These are phyloP conservation scores for Tetramorium alpestre DNA, from an alignment of 1,140 invertebrate species.

Conservation along the genomic window DNA sequence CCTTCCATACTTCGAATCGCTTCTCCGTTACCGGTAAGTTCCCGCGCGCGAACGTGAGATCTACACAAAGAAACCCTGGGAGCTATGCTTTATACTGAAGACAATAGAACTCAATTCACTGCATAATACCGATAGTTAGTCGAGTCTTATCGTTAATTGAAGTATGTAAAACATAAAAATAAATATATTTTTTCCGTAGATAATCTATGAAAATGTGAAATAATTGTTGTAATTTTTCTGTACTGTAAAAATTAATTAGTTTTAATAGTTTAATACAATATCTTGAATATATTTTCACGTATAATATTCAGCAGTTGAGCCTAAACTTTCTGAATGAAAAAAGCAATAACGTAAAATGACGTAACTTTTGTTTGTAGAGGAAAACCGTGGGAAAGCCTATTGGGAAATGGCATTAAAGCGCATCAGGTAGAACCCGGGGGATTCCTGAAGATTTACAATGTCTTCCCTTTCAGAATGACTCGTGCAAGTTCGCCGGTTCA, in stretches of 20 bases:
- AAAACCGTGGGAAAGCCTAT: background rate
- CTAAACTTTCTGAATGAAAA: background rate
- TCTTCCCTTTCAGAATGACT: background rate
- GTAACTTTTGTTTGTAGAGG: background rate
- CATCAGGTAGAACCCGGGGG: background rate
- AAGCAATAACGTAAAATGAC: background rate
- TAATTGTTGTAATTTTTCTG: background rate
- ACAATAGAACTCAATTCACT: background rate
- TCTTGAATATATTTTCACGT: background rate
- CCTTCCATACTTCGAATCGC: slow-evolving; percentile 11
- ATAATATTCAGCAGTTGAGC: background rate
- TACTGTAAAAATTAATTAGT: background rate
- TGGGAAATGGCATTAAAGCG: background rate
- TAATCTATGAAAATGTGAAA: background rate
- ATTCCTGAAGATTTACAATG: background rate
- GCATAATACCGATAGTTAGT: background rate
- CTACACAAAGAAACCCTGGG: background rate
- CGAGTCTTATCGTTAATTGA: background rate
- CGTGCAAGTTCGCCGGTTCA: background rate
- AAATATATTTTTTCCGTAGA: background rate
- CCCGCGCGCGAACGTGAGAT: slow-evolving; percentile 3
- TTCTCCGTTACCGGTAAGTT: slow-evolving; percentile 23
- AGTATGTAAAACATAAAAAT: background rate
- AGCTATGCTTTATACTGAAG: background rate
- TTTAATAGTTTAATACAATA: too few species aligned